Base-by-base conservation (phyloP, 2,888 invertebrate genomes). In the Nymphalis polychloros region DNA sequence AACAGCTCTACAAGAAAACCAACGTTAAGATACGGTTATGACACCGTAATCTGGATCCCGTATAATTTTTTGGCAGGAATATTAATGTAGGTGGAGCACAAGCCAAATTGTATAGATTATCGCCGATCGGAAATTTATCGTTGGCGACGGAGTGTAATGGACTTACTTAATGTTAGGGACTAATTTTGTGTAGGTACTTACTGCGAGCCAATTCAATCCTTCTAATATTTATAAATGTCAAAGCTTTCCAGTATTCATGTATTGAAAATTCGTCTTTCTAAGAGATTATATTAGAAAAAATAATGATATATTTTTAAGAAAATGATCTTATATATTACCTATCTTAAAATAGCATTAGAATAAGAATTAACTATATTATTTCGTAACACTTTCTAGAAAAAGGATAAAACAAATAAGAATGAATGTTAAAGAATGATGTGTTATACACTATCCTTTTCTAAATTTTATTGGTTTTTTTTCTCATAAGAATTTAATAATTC, bases 101-200 rank as follows among this genome's bases (percentile, higher is more conserved):
- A 74, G 78, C 77, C 78, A 78, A 78, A 77, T 77, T 76, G 77
- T 76, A 75, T 75, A 74, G 77, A 78, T 78, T 77, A 77, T 77
- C 75, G 75, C 72, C 75, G 69, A 75, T 76, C 69, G 74, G 70
- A 69, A 69, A 75, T 75, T 76, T 74, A 70, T 75, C 70, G 70
- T 69, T 71, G 72, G 69, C 73, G 76, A 75, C 76, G 67, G 64
- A 60, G 63, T 63, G 64, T 65, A 70, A 72, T 66, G 72, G 66
- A 63, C 63, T 69, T 63, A 59, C 69, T 69, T 63, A 66, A 69
- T 68, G 68, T 65, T 66, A 57, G 64, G 61, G 70, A 52, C 68
- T 63, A 68, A 71, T 70, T 71, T 65, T 65, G 52, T 41, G 59
- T 49, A 48, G 63, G 48, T 59, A 57, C 55, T 63, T 59, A 46